Conservation (phyloP, 2,888 invertebrate species). For the Drosophila seclusa region DNA sequence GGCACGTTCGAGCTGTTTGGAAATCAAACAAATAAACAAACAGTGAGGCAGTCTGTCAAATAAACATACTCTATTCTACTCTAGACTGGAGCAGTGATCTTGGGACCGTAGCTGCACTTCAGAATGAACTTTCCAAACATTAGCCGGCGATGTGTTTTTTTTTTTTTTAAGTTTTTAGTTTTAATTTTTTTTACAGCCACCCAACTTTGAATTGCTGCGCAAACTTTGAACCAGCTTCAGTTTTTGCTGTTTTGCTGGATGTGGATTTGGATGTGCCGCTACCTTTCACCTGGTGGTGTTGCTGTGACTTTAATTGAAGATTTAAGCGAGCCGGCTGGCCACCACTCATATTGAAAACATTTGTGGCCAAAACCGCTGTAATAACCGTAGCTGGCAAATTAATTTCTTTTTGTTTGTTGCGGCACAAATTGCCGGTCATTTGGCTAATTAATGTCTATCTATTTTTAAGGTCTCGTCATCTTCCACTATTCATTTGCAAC, state of each 20-base stretch:
- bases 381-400: conserved; percentile 80
- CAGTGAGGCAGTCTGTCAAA: conserved; percentile 32
- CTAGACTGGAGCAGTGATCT: conserved; percentile 37
- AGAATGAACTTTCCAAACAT: conserved; percentile 75
- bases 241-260: conserved; percentile 2
- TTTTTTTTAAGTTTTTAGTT: conserved; percentile 1
- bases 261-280: conserved; percentile 32
- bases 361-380: conserved; percentile 66
- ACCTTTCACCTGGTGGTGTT: conserved; percentile 65
- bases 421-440: conserved; percentile 72
- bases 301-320: conserved; percentile 48
- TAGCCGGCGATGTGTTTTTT: conserved; percentile 31
- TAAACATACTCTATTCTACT: conserved; percentile 48
- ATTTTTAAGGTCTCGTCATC: conserved; percentile 74
- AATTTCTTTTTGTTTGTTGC: conserved; percentile 67
- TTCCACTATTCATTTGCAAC: conserved; percentile 47
- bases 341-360: conserved; percentile 35
- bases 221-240: conserved; percentile 48
- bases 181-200: conserved; percentile 32
- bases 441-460: conserved; percentile 81
- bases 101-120: conserved; percentile 59
- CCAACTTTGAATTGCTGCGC: conserved; percentile 44
- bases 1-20: conserved; percentile 63
- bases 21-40: conserved; percentile 48
- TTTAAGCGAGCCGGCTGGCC: conserved; percentile 11